Conservation (phyloP, 2,113 vertebrate genomes). For the Xyliphius kryptos region DNA sequence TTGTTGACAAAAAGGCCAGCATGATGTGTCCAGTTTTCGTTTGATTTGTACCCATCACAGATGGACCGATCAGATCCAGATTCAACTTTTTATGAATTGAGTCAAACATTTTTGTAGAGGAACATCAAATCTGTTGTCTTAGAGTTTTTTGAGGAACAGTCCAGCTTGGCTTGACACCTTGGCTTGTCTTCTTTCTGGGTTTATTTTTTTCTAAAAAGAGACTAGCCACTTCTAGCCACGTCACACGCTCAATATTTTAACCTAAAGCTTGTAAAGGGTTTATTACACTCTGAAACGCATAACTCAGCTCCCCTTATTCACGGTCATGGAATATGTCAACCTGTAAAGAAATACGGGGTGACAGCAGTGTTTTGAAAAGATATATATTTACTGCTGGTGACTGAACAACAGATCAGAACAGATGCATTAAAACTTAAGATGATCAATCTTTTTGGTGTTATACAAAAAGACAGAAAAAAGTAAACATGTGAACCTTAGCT, state of each 20-base stretch:
- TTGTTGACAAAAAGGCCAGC: slow-evolving; percentile 43
- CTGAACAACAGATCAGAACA: slow-evolving; percentile 5
- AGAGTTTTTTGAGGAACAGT: slow-evolving; percentile 38
- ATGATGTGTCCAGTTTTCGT: slow-evolving; percentile 29
- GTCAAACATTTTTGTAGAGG: slow-evolving; percentile 28
- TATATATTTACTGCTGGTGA: slow-evolving; percentile 1
- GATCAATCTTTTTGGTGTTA: slow-evolving; percentile 9
- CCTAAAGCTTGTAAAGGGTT: slow-evolving; percentile 17
- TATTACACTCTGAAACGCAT: slow-evolving; percentile 23
- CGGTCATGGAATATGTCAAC: slow-evolving; percentile 5
- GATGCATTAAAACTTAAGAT: slow-evolving; percentile 9
- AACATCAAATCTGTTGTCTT: slow-evolving; percentile 34
- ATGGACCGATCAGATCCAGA: slow-evolving; percentile 25
- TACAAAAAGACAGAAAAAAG: slow-evolving; percentile 11
- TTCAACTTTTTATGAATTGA: slow-evolving; percentile 33
- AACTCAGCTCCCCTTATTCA: slow-evolving; percentile 19
- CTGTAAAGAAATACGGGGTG: slow-evolving; percentile 8
- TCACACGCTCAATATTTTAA: slow-evolving; percentile 19
- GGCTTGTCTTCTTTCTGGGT: slow-evolving; percentile 11
- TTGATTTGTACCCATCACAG: slow-evolving; percentile 44
- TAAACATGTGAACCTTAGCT: slow-evolving; percentile 9
- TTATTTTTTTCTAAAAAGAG: slow-evolving; percentile 23
- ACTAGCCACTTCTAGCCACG: slow-evolving; percentile 14
- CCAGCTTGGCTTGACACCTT: slow-evolving; percentile 23
- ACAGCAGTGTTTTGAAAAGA: slow-evolving; percentile 18